phyloP scores from a whole-genome alignment of 2,888 invertebrate genomes.

The Crocallis elinguaria region DNA sequence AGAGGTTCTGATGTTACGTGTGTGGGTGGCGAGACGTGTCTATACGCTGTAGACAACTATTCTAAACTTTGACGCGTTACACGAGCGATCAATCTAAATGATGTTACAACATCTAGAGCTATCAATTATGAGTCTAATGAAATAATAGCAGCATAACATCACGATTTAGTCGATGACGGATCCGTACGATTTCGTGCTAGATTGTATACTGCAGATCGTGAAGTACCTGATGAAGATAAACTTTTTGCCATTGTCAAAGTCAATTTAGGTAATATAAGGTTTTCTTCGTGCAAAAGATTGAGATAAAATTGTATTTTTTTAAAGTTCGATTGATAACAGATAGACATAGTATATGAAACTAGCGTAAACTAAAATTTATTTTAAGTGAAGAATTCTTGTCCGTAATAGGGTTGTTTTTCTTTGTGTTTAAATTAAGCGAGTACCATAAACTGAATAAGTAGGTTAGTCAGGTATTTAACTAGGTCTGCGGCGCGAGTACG shows the following conservation, averaged over 20 bases:
- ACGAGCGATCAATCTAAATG: conserved; percentile 73
- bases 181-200: conserved; percentile 31
- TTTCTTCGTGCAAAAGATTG: neutral
- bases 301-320: no score
- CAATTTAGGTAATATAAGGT: conserved; percentile 13
- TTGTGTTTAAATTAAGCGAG: no score
- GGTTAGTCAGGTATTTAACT: no score
- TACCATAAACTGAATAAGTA: no score
- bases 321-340: no score
- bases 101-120: conserved; percentile 71
- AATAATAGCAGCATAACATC: conserved; percentile 69
- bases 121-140: conserved; percentile 78
- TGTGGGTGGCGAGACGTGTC: conserved; percentile 56
- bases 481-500: no score
- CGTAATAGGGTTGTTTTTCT: no score
- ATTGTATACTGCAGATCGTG: conserved; percentile 21
- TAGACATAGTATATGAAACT: no score
- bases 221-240: conserved; percentile 26
- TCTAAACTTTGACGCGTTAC: conserved; percentile 60
- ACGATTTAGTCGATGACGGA: conserved; percentile 58
- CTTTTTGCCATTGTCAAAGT: conserved; percentile 36
- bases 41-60: conserved; percentile 39
- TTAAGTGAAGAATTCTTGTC: no score
- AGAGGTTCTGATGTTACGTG: conserved; percentile 47
- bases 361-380: no score